Percentiles rank a stretch among this genome's conserved stretches.
Evolutionary conservation across 64 coral and sea anemone genomes (phyloP).

Genomic region (Orbicella faveolata): DNA sequence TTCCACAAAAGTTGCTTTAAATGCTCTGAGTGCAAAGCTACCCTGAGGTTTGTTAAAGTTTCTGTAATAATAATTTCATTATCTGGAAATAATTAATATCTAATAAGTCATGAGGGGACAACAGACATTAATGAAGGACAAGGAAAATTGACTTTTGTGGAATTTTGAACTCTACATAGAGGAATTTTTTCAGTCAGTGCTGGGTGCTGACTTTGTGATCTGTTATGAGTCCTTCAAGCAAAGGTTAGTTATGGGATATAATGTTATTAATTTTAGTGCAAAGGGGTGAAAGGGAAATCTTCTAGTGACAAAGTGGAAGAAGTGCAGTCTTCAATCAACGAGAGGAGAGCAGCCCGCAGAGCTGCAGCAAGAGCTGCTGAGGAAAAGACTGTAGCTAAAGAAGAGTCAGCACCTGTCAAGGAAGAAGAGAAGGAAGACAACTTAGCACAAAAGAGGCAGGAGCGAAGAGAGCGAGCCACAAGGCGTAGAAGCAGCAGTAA

Average conservation of each 20-base stretch:
- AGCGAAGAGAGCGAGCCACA: conserved; percentile 3
- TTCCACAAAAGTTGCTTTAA: conserved; percentile 95
- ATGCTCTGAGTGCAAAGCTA: conserved; percentile 85
- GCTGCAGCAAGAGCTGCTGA: not conserved
- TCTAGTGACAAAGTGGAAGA: conserved; percentile 18
- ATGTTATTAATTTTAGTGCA: not conserved
- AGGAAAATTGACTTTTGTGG: too few species aligned
- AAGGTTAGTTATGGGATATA: too few species aligned
- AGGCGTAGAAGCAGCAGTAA: conserved; percentile 31
- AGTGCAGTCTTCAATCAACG: conserved; percentile 26
- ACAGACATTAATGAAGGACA: too few species aligned
- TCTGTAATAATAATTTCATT: not conserved
- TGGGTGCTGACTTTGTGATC: too few species aligned
- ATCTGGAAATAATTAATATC: too few species aligned
- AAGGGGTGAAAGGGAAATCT: not conserved
- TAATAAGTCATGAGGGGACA: too few species aligned
- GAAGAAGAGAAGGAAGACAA: conserved; percentile 5
- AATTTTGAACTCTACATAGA: too few species aligned
- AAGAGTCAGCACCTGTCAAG: not conserved
- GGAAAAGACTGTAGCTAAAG: not conserved
- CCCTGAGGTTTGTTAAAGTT: conserved; percentile 71
- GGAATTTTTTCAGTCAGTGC: too few species aligned
- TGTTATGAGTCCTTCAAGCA: too few species aligned
- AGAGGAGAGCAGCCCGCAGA: conserved; percentile 17
- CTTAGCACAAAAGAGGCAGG: not conserved